A percentile compares a stretch with the other conserved stretches of the same genome.
phyloP scores from a whole-genome alignment of 2,888 invertebrate species.

The Salpingus planirostris region DNA sequence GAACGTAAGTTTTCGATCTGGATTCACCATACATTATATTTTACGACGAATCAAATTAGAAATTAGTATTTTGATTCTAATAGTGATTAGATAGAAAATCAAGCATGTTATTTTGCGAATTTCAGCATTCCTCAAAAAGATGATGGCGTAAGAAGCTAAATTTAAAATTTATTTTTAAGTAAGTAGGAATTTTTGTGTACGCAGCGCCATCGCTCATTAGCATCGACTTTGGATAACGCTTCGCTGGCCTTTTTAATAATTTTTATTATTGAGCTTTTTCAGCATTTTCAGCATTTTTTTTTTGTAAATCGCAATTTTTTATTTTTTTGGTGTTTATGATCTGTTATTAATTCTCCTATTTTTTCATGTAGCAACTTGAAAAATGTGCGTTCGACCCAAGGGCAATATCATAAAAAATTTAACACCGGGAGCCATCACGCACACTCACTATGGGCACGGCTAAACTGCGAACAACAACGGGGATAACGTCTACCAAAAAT shows the following conservation, averaged over 20 bases:
- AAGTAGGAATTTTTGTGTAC: constrained; percentile 27
- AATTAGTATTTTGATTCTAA: constrained; percentile 1
- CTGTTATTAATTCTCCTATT: constrained; percentile 4
- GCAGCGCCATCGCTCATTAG: constrained; percentile 15
- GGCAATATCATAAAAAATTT: constrained; percentile 4
- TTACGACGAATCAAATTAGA: too few species aligned
- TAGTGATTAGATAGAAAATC: constrained; percentile 8
- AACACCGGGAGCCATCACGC: neutral
- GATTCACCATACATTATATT: too few species aligned
- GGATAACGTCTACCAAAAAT: too few species aligned
- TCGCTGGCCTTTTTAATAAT: constrained; percentile 9
- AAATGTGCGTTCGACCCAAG: constrained; percentile 8
- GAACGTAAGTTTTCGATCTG: constrained; percentile 68
- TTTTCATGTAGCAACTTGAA: constrained; percentile 13
- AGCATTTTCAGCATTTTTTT: too few species aligned
- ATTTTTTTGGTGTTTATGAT: neutral
- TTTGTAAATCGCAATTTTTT: neutral
- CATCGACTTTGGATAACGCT: constrained; percentile 12
- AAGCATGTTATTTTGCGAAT: constrained; percentile 26
- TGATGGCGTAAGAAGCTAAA: constrained; percentile 51
- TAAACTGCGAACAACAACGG: constrained; percentile 1
- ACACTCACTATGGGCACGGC: neutral
- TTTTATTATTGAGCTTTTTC: neutral
- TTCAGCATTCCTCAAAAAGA: constrained; percentile 74
- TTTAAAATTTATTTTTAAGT: constrained; percentile 44